These are phyloP conservation scores for Rhynchonycteris naso DNA, from an alignment of 2,797 vertebrate species.

Conservation along the genomic window DNA sequence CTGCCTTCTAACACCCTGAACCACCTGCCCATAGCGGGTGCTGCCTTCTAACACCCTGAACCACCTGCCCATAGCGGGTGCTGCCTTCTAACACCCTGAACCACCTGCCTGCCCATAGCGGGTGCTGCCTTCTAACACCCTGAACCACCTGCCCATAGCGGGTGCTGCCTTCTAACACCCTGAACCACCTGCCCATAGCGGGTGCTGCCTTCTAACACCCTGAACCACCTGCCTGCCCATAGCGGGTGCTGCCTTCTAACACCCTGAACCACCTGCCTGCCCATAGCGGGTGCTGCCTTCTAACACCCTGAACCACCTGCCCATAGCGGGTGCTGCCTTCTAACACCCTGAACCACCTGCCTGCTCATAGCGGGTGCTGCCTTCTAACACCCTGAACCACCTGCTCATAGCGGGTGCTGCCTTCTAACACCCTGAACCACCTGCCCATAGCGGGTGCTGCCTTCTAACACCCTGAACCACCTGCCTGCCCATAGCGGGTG, in stretches of 20 bases:
- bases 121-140: not conserved
- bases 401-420: not conserved
- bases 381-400: not conserved
- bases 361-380: not conserved
- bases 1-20: not conserved
- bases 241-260: not conserved
- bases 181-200: not conserved
- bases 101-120: not conserved
- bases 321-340: not conserved
- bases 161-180: not conserved
- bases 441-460: not conserved
- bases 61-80: not conserved
- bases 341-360: not conserved
- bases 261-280: not conserved
- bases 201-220: not conserved
- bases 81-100: not conserved
- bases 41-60: not conserved
- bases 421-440: not conserved
- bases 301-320: not conserved
- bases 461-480: not conserved
- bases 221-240: not conserved
- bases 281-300: not conserved
- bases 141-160: not conserved
- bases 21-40: not conserved
- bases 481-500: not conserved